Percentiles rank a stretch among this genome's conserved stretches.
These are phyloP conservation scores for Bucco capensis DNA, from an alignment of 2,113 vertebrate genomes.

Conservation along the genomic window DNA sequence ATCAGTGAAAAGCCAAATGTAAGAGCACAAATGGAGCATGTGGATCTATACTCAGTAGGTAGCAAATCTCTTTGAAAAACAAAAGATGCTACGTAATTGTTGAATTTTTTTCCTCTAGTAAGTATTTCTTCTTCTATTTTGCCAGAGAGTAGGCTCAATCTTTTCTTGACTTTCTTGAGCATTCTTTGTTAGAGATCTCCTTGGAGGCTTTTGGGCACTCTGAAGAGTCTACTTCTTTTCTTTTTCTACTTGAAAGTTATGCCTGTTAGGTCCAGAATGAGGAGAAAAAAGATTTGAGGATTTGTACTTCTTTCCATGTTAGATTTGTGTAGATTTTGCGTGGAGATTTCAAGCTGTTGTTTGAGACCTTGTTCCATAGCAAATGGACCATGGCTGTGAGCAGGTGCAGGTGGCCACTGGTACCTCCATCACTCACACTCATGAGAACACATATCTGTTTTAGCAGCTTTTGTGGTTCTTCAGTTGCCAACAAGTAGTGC, in stretches of 20 bases:
- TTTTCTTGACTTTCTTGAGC: not conserved
- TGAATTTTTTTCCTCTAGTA: not conserved
- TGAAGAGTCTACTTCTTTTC: not conserved
- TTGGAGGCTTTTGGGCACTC: not conserved
- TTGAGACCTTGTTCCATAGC: not conserved
- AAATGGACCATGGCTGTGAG: not conserved
- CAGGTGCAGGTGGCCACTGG: not conserved
- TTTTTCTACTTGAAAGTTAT: not conserved
- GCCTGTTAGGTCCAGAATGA: not conserved
- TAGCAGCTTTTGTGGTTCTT: not conserved
- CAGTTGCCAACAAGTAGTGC: not conserved
- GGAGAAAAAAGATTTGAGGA: not conserved
- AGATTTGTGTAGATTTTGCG: not conserved
- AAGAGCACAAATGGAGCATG: not conserved
- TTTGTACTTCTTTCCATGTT: not conserved
- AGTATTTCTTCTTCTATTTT: not conserved
- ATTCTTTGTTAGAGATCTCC: not conserved
- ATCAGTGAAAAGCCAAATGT: not conserved
- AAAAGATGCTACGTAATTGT: not conserved
- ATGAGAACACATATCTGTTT: not conserved
- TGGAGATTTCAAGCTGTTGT: not conserved
- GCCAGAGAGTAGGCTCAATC: not conserved
- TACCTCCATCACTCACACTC: not conserved
- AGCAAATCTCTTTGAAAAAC: not conserved
- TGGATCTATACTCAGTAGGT: not conserved